phyloP scores from a whole-genome alignment of 2,797 vertebrate species.

The Eulemur coronatus region DNA sequence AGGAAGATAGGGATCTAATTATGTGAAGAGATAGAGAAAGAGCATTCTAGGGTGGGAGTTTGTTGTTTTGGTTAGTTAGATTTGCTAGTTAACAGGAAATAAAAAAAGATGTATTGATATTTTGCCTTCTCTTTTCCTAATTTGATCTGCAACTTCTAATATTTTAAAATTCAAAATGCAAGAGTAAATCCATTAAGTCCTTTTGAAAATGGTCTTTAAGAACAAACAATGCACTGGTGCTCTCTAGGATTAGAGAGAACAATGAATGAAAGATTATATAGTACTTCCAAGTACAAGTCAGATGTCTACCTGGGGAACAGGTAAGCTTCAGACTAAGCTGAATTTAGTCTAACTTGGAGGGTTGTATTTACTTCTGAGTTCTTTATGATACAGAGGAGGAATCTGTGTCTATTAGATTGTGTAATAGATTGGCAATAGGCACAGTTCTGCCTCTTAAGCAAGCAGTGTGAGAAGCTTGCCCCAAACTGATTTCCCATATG shows the following conservation, averaged over 20 bases:
- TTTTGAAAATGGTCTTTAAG: slow-evolving; percentile 28
- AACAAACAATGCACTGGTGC: neutral
- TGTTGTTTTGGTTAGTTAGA: neutral
- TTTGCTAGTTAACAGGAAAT: neutral
- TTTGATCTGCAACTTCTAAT: slow-evolving; percentile 31
- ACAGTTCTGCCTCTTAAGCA: neutral
- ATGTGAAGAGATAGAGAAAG: neutral
- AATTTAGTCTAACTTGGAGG: neutral
- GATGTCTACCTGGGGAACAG: neutral
- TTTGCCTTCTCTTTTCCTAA: neutral
- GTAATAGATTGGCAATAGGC: neutral
- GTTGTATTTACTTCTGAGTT: neutral
- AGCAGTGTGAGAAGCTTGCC: neutral
- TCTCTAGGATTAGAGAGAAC: neutral
- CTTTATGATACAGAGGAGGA: neutral
- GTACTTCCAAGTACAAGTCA: neutral
- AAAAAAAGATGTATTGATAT: neutral
- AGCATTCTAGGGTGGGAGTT: neutral
- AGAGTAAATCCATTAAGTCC: slow-evolving; percentile 12
- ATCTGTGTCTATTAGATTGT: neutral
- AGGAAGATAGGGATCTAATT: neutral
- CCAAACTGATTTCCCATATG: neutral
- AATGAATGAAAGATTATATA: neutral
- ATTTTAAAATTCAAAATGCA: slow-evolving; percentile 35
- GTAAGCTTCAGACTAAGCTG: neutral